Evolutionary conservation across 2,888 invertebrate genomes (phyloP), one percentile per base, ranked within the genome.

Genomic region (Frankliniella intonsa): DNA sequence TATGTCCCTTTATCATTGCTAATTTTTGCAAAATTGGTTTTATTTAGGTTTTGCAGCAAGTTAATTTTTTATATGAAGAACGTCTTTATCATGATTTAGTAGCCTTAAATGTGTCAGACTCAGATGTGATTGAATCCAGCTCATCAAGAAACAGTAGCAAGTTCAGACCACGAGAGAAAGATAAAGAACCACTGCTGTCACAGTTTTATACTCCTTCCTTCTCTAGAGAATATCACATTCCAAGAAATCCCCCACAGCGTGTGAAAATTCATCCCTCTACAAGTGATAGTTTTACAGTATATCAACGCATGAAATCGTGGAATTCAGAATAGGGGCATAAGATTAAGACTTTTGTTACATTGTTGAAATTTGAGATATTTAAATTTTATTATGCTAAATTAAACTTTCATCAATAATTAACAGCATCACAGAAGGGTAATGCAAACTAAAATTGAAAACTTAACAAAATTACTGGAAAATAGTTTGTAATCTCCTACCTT

Each of bases 1-100:
- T 11, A 9, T 17, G 22, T 69, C 9, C 12, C 69, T 22, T 22
- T 9, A 76, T 5, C 0, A 1, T 9, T 22, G 0, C 22, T 12
- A 76, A 25, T n/a, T 25, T 2, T 17, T 55, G 3, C 11, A 14
- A 7, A 25, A 22, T 10, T 12, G 11, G 10, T 25, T 12, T 10
- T 76, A 25, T 76, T 76, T 25, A 76, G 69, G 69, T 76, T 9
- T 12, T 76, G 69, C 25, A 76, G 69, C 69, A 76, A 76, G 69
- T 76, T 76, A 76, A 76, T 25, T 76, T 76, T 25, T 22, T 76
- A 8, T 76, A 76, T 76, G 69, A 76, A 22, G 69, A 76, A 12
- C n/a, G 25, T 11, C 25, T 76, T 22, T 76, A 76, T 25, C 69
- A 76, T 22, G 69, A 76, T 25, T 12, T 76, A 1, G 69, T 76